phyloP scores from a whole-genome alignment of 2,113 vertebrate species.

The Podarcis muralis region DNA sequence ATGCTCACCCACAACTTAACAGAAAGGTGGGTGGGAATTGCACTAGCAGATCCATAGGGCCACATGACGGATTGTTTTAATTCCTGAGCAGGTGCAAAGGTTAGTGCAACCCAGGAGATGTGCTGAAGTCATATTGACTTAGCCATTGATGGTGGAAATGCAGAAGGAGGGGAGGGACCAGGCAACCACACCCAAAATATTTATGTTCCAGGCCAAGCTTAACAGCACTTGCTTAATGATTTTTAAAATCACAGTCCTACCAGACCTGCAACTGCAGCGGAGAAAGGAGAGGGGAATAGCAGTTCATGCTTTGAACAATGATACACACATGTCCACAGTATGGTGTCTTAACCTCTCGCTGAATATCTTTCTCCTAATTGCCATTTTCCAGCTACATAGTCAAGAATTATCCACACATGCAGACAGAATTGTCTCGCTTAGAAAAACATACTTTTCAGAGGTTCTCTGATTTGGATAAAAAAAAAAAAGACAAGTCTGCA shows the following conservation, averaged over 20 bases:
- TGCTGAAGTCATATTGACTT: too few species aligned
- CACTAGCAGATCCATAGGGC: background rate
- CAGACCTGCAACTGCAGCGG: background rate
- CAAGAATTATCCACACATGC: conserved; percentile 44
- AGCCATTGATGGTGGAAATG: background rate
- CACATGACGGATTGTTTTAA: too few species aligned
- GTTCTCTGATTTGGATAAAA: conserved; percentile 13
- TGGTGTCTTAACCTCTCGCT: conserved; percentile 23
- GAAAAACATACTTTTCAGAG: conserved; percentile 56
- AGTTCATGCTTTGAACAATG: background rate
- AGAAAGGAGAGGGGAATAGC: background rate
- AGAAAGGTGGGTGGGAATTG: background rate
- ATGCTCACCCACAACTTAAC: too few species aligned
- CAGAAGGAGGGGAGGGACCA: background rate
- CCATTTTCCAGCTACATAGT: conserved; percentile 42
- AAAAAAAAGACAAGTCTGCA: conserved; percentile 43
- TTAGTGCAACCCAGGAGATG: too few species aligned
- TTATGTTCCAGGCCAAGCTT: background rate
- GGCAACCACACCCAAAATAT: background rate
- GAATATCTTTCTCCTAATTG: conserved; percentile 1
- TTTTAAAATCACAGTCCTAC: background rate
- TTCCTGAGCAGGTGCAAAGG: too few species aligned
- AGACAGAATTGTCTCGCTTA: conserved; percentile 53
- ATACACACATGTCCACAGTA: conserved; percentile 10
- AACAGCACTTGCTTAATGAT: background rate